Percentiles rank a stretch among this genome's conserved stretches.
Conservation (phyloP, 2,888 invertebrate genomes). For the Dusona sp. region DNA sequence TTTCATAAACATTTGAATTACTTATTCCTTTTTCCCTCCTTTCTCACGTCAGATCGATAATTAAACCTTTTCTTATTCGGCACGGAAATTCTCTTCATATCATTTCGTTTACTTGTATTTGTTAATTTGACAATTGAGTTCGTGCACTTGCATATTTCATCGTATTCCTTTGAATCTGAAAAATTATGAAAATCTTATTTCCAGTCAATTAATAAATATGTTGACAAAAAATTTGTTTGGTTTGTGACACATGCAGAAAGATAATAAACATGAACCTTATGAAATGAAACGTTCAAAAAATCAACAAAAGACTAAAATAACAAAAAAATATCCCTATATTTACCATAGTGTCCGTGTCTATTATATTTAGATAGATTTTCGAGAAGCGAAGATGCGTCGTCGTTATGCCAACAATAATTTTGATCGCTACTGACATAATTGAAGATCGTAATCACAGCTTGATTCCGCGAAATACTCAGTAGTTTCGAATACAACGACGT, state of each 20-base stretch:
- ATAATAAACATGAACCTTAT: too few relatives aligned
- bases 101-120: too few relatives aligned
- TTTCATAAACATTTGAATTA: conserved; percentile 52
- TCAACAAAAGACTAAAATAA: too few relatives aligned
- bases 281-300: too few relatives aligned
- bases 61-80: too few relatives aligned
- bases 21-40: neutral
- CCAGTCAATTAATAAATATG: neutral
- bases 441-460: conserved; percentile 12
- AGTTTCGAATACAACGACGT: conserved; percentile 20
- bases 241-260: neutral
- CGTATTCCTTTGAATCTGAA: neutral
- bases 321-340: too few relatives aligned
- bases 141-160: too few relatives aligned
- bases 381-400: conserved; percentile 25
- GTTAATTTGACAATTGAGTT: too few relatives aligned
- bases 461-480: neutral
- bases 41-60: neutral
- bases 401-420: neutral
- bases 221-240: neutral
- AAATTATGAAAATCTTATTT: neutral
- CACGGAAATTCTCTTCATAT: too few relatives aligned
- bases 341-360: neutral
- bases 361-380: neutral
- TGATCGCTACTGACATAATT: conserved; percentile 15